Percentiles rank a stretch among this genome's conserved stretches.
These are phyloP conservation scores for Periophthalmodon schlosseri DNA, from an alignment of 2,113 vertebrate genomes.

Conservation along the genomic window DNA sequence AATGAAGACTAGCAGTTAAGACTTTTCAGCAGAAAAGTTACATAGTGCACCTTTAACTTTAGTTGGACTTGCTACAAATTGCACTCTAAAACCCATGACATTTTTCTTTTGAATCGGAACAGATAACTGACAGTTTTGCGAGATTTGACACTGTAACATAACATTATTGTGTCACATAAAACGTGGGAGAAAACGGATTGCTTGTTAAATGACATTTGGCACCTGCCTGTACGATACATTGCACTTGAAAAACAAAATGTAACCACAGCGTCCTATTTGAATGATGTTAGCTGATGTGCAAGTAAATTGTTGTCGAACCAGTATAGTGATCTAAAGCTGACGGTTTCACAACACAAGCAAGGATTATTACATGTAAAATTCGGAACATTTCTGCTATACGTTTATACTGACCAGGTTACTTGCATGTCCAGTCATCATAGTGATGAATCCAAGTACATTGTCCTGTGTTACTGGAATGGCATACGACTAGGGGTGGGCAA, in stretches of 20 bases:
- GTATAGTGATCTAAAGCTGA: background rate
- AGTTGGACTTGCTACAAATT: background rate
- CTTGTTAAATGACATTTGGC: background rate
- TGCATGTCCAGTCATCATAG: background rate
- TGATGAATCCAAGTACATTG: background rate
- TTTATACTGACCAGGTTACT: background rate
- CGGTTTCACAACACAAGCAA: background rate
- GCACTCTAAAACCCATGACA: background rate
- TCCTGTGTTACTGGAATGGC: too few species aligned
- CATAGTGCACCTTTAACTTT: background rate
- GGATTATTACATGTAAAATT: background rate
- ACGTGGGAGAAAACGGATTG: background rate
- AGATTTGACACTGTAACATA: background rate
- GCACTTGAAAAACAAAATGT: background rate
- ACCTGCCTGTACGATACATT: background rate
- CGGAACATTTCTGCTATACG: background rate
- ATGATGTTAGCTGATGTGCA: background rate
- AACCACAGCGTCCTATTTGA: background rate
- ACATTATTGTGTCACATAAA: background rate
- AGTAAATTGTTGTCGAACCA: constrained; percentile 3
- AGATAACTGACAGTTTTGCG: constrained; percentile 8
- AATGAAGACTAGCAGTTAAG: too few species aligned
- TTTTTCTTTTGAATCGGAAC: constrained; percentile 1
- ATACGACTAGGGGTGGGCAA: too few species aligned
- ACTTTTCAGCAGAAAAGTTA: too few species aligned